These are phyloP conservation scores for Oncorhynchus mykiss DNA, from an alignment of 2,113 vertebrate species.

Conservation along the genomic window DNA sequence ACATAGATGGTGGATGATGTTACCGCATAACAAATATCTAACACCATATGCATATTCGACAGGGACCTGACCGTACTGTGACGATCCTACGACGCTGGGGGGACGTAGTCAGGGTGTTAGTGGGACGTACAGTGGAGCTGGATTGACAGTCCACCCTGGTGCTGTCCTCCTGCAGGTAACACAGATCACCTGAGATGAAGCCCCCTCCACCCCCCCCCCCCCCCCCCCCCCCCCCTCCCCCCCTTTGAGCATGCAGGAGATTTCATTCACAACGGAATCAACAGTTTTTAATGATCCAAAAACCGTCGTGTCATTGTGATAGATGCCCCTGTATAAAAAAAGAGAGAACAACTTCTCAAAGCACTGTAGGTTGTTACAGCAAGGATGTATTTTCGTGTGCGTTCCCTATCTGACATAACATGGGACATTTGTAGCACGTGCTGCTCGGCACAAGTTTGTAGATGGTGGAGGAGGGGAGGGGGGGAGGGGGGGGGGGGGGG, in stretches of 20 bases:
- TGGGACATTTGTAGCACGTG: conserved; percentile 91
- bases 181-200: conserved; percentile 86
- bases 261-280: conserved; percentile 84
- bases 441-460: conserved; percentile 92
- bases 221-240: conserved; percentile 16
- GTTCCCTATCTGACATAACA: neutral
- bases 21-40: neutral
- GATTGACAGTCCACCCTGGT: conserved; percentile 83
- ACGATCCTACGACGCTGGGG: neutral
- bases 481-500: conserved; percentile 22
- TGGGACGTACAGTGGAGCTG: conserved; percentile 74
- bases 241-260: conserved; percentile 89
- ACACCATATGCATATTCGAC: conserved; percentile 73
- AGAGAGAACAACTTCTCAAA: conserved; percentile 32
- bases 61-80: conserved; percentile 87
- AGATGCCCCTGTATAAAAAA: conserved; percentile 84
- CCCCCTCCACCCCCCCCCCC: conserved; percentile 62
- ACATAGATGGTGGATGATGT: neutral
- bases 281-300: conserved; percentile 85
- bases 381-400: neutral
- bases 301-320: conserved; percentile 85
- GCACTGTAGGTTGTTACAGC: neutral
- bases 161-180: conserved; percentile 88
- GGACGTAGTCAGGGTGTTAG: neutral
- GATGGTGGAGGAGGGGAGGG: conserved; percentile 70